These are phyloP conservation scores for Cantharis lateralis DNA, from an alignment of 2,888 invertebrate species.

Conservation along the genomic window DNA sequence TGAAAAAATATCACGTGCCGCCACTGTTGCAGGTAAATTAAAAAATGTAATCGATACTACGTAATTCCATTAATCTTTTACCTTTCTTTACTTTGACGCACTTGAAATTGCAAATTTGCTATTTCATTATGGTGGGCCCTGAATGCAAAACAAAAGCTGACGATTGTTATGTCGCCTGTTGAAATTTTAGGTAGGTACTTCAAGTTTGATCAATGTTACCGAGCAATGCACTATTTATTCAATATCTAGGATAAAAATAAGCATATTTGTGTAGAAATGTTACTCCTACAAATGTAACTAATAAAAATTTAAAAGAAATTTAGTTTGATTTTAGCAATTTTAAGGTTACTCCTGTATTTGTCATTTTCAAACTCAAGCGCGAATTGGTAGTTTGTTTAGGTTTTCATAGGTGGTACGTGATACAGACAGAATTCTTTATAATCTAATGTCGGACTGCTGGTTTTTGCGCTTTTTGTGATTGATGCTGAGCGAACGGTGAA, in stretches of 20 bases:
- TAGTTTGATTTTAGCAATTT: too few species aligned
- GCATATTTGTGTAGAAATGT: too few species aligned
- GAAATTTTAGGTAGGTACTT: neutral
- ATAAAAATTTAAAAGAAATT: too few species aligned
- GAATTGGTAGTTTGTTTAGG: neutral
- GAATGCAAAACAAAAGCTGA: neutral
- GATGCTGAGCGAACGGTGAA: conserved; percentile 52
- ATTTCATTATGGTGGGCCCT: neutral
- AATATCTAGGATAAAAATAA: too few species aligned
- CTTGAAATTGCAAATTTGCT: neutral
- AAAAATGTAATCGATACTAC: neutral
- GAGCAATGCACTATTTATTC: neutral
- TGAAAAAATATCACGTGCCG: too few species aligned
- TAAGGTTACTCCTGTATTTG: neutral
- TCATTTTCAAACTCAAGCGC: neutral
- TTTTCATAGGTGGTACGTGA: neutral
- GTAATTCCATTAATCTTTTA: neutral
- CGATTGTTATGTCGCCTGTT: neutral
- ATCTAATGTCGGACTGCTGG: conserved; percentile 27
- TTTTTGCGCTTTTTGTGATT: conserved; percentile 56
- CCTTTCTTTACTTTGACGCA: neutral
- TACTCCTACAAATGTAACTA: too few species aligned
- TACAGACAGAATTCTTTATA: conserved; percentile 15
- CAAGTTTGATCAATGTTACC: neutral
- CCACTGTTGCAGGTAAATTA: neutral